Evolutionary conservation across 2,888 invertebrate species (phyloP).

Genomic region (Hololepta plana): DNA sequence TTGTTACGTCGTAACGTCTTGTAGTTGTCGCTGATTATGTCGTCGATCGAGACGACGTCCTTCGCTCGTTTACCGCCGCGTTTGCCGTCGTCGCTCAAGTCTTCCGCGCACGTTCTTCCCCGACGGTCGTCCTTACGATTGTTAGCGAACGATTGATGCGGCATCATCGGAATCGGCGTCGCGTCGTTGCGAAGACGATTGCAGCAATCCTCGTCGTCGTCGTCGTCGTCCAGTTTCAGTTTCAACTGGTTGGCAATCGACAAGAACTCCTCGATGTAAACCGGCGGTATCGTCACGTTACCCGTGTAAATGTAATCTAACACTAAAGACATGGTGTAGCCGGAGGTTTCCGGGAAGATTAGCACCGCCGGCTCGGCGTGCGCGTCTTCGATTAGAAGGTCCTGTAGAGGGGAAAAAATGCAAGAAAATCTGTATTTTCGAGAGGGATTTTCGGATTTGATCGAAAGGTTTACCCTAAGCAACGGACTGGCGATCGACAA

Average conservation of each 20-base stretch:
- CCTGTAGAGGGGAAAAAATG: too few relatives aligned
- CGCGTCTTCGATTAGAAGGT: constrained; percentile 19
- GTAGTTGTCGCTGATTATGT: too few relatives aligned
- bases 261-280: constrained; percentile 5
- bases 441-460: neutral
- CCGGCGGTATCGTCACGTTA: constrained; percentile 34
- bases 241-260: too few relatives aligned
- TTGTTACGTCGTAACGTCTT: too few relatives aligned
- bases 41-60: too few relatives aligned
- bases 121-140: constrained; percentile 3
- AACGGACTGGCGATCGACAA: constrained; percentile 50
- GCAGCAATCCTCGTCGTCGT: constrained; percentile 9
- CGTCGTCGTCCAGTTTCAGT: constrained; percentile 16
- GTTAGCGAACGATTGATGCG: too few relatives aligned
- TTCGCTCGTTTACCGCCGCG: too few relatives aligned
- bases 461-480: constrained; percentile 35
- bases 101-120: neutral
- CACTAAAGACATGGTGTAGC: constrained; percentile 40
- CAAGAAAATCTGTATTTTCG: too few relatives aligned
- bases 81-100: neutral
- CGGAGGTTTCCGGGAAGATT: constrained; percentile 44
- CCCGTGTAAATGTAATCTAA: constrained; percentile 53
- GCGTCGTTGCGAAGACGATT: too few relatives aligned
- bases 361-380: constrained; percentile 37
- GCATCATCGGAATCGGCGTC: too few relatives aligned